Evolutionary conservation across 1,140 invertebrate species (phyloP), one percentile per base, ranked within the genome.

Genomic region (Heliconius hewitsoni): DNA sequence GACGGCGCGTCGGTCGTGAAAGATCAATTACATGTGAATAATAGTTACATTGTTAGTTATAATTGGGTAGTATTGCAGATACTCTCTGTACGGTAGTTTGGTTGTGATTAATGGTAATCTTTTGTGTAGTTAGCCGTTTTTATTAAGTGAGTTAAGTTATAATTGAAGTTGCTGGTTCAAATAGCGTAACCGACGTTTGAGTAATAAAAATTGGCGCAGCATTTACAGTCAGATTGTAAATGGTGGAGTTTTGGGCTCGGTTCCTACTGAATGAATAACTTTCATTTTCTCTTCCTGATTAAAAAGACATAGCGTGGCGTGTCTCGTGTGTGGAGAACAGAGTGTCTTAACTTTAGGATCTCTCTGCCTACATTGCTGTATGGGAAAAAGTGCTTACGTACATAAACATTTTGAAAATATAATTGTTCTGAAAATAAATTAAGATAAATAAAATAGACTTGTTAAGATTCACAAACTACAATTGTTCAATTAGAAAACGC

Each of bases 21-120:
- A 89, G 84, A 87, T 87, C 87, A 87, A 90, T 90, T 87, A 85
- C 71, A 70, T 78, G 89, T 81, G 82, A 85, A 83, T 89, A 89
- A 89, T 86, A 81, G 80, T 46, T 77, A 82, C 80, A 86, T 90
- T 90, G 88, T 89, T 74, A 86, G 82, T 42, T 77, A 82, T 91
- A 91, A 91, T 91, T 89, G 88, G 81, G 79, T 27, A 82, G 80
- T 81, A 84, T 87, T 46, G 42, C 42, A 46, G 30, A 30, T 30
- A 30, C 30, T 30, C 42, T 46, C 42, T 85, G 85, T 85, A 34
- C 77, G 79, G 83, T 86, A 83, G 81, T 86, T 87, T 78, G 80
- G 71, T 71, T 75, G 18, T 83, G 85, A 90, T 90, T 87, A 86
- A 91, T 90, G 86, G 86, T 88, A 84, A 30, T 81, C 71, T 83